Evolutionary conservation across 2,888 invertebrate species (phyloP).

Genomic region (Calliphora vomitoria): DNA sequence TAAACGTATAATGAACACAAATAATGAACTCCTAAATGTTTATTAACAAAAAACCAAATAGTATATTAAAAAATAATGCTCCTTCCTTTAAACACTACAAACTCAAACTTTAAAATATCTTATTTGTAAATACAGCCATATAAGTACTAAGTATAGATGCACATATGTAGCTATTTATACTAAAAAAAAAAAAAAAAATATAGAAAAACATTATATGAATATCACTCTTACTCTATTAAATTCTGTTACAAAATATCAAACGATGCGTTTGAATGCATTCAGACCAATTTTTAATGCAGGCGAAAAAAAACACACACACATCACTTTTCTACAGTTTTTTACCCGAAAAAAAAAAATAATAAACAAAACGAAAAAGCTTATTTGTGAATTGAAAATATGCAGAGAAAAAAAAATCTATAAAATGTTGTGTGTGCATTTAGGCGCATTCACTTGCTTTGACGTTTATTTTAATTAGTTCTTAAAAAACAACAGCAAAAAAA

Average conservation of each 20-base stretch:
- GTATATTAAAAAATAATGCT: slow-evolving; percentile 56
- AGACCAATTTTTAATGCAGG: slow-evolving; percentile 69
- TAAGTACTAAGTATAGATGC: background rate
- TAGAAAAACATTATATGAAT: slow-evolving; percentile 9
- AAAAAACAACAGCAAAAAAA: slow-evolving; percentile 64
- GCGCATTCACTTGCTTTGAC: slow-evolving; percentile 76
- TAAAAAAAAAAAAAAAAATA: background rate
- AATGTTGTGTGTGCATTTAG: slow-evolving; percentile 75
- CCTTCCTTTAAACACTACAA: background rate
- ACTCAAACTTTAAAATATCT: slow-evolving; percentile 39
- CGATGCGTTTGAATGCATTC: slow-evolving; percentile 76
- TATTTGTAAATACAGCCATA: background rate
- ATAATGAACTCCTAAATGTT: slow-evolving; percentile 63
- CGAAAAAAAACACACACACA: slow-evolving; percentile 45
- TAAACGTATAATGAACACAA: background rate
- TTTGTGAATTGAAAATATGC: slow-evolving; percentile 47
- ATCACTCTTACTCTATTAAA: slow-evolving; percentile 48
- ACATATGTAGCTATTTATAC: slow-evolving; percentile 7
- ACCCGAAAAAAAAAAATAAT: slow-evolving; percentile 27
- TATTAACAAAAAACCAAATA: slow-evolving; percentile 42
- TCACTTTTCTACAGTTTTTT: slow-evolving; percentile 7
- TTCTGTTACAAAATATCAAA: slow-evolving; percentile 69
- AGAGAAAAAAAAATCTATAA: slow-evolving; percentile 63
- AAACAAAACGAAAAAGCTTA: slow-evolving; percentile 55
- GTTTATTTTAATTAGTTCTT: slow-evolving; percentile 79